Conservation (phyloP, 2,113 vertebrate species). For the Ctenodactylus gundi region DNA sequence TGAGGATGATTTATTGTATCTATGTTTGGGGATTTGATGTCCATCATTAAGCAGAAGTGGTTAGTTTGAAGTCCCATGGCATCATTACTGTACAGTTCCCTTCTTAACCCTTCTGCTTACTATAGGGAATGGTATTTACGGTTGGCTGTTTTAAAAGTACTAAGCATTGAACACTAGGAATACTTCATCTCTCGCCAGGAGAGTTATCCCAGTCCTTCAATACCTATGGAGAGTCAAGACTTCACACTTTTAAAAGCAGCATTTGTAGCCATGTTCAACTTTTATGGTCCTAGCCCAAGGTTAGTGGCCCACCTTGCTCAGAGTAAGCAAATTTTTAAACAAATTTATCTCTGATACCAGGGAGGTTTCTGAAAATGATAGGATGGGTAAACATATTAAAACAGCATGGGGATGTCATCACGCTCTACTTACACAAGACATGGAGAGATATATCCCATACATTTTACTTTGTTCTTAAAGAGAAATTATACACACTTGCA, state of each 20-base stretch:
- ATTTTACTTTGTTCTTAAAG: not conserved
- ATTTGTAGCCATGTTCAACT: not conserved
- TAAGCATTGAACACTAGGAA: not conserved
- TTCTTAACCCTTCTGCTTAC: not conserved
- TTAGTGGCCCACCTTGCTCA: not conserved
- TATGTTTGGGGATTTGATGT: not conserved
- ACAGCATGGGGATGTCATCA: not conserved
- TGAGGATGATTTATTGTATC: no score
- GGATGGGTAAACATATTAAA: not conserved
- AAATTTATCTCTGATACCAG: not conserved
- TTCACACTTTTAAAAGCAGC: not conserved
- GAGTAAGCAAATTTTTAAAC: not conserved
- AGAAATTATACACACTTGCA: accelerated
- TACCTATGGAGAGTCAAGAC: not conserved
- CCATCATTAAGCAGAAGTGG: not conserved
- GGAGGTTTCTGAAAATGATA: not conserved
- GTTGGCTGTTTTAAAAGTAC: not conserved
- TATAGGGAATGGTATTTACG: not conserved
- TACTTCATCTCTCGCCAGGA: slow-evolving; percentile 25
- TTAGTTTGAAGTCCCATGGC: not conserved
- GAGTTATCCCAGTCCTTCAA: not conserved
- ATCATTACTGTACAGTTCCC: accelerated
- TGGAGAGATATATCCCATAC: not conserved
- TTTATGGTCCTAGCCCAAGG: not conserved
- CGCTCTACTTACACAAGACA: not conserved